Conservation (phyloP, 1,140 invertebrate genomes). For the Papilio helenus region DNA sequence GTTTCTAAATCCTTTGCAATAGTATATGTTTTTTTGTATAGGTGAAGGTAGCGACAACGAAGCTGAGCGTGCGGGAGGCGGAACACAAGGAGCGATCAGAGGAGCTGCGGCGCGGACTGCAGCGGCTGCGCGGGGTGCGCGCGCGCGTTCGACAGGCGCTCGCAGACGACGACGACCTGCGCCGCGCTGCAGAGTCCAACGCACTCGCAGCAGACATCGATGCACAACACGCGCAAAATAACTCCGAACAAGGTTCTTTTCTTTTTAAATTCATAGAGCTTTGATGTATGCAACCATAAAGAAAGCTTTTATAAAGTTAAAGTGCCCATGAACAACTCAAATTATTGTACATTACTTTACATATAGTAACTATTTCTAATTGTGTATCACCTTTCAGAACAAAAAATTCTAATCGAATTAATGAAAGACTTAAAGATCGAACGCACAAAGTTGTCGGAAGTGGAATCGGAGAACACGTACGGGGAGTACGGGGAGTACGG, state of each 20-base stretch:
- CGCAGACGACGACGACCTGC: constrained; percentile 57
- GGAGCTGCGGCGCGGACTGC: constrained; percentile 49
- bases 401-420: constrained; percentile 61
- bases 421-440: constrained; percentile 54
- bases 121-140: constrained; percentile 57
- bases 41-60: constrained; percentile 71
- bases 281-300: too few relatives aligned
- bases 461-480: constrained; percentile 39
- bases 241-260: constrained; percentile 56
- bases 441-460: constrained; percentile 41
- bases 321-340: too few relatives aligned
- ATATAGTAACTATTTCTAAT: too few relatives aligned
- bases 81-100: constrained; percentile 61
- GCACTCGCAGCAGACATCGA: constrained; percentile 41
- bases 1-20: too few relatives aligned
- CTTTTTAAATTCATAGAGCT: neutral
- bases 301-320: too few relatives aligned
- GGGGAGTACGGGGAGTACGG: constrained; percentile 40
- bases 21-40: constrained; percentile 34
- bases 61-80: constrained; percentile 63
- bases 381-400: constrained; percentile 48
- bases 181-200: constrained; percentile 45
- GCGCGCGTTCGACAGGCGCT: constrained; percentile 62
- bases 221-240: constrained; percentile 42
- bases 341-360: too few relatives aligned